These are phyloP conservation scores for Gopherus flavomarginatus DNA, from an alignment of 2,113 vertebrate genomes.

Conservation along the genomic window DNA sequence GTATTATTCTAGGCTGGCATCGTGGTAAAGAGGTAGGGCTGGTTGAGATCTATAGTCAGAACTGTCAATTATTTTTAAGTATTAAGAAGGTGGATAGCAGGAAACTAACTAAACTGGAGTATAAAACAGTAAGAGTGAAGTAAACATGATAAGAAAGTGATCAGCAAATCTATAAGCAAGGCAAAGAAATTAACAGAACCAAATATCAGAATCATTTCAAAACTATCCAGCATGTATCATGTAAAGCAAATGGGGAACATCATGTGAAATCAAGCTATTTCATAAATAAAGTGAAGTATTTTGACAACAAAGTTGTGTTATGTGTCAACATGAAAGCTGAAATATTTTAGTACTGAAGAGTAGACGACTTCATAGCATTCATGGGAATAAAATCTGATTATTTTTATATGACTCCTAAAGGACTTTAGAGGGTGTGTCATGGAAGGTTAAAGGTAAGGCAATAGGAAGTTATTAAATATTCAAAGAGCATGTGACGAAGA, in stretches of 20 bases:
- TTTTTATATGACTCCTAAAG: background rate
- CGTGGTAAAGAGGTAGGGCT: background rate
- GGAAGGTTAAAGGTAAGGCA: background rate
- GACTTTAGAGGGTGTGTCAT: background rate
- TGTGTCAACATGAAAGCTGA: background rate
- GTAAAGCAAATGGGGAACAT: background rate
- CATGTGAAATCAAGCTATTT: background rate
- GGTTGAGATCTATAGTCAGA: background rate
- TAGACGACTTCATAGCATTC: background rate
- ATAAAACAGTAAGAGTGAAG: background rate
- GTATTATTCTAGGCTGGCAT: background rate
- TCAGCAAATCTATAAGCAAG: background rate
- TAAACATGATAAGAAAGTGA: background rate
- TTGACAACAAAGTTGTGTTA: conserved; percentile 16
- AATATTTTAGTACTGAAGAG: background rate
- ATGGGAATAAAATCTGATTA: conserved; percentile 15
- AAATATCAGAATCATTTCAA: conserved; percentile 20
- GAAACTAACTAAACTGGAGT: background rate
- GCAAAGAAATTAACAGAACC: background rate
- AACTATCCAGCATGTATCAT: background rate
- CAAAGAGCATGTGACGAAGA: background rate
- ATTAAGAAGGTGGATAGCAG: background rate
- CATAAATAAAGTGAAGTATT: background rate
- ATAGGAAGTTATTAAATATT: conserved; percentile 50
- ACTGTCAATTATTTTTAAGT: conserved; percentile 6